A percentile compares a stretch with the other conserved stretches of the same genome.
Conservation (phyloP, 1,140 invertebrate genomes). For the Bombyx mandarina region DNA sequence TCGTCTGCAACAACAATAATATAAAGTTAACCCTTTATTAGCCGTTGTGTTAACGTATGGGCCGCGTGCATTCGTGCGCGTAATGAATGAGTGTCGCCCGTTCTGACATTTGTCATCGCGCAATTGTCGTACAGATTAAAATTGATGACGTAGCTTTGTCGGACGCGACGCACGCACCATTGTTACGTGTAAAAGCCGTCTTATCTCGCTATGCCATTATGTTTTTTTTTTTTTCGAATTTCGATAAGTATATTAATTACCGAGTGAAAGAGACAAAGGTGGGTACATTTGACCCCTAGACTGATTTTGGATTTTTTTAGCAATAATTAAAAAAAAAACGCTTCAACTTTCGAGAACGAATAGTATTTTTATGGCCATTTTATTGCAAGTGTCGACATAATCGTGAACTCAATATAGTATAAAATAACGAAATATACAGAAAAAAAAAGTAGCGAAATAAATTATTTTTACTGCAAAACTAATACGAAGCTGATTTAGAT, state of each 20-base stretch:
- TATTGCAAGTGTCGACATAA: no score
- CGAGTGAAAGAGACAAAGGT: no score
- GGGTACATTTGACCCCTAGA: no score
- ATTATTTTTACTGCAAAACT: no score
- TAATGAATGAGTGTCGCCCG: conserved; percentile 61
- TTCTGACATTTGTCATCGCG: conserved; percentile 67
- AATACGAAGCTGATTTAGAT: no score
- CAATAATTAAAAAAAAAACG: no score
- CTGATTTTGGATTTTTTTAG: no score
- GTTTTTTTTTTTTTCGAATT: conserved; percentile 20
- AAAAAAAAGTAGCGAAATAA: no score
- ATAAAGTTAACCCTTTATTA: conserved; percentile 63
- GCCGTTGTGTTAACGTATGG: conserved; percentile 38
- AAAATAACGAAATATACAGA: no score
- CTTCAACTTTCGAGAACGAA: no score
- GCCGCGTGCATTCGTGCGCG: conserved; percentile 52
- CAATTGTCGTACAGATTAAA: conserved; percentile 69
- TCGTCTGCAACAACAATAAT: conserved; percentile 50
- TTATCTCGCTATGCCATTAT: conserved; percentile 23
- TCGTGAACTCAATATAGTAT: no score
- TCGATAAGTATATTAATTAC: conserved; percentile 9
- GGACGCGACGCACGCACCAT: conserved; percentile 43
- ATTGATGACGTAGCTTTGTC: conserved; percentile 68
- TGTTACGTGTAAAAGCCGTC: conserved; percentile 33
- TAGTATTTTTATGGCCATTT: no score